phyloP scores from a whole-genome alignment of 2,888 invertebrate genomes.

The Campaea margaritaria region DNA sequence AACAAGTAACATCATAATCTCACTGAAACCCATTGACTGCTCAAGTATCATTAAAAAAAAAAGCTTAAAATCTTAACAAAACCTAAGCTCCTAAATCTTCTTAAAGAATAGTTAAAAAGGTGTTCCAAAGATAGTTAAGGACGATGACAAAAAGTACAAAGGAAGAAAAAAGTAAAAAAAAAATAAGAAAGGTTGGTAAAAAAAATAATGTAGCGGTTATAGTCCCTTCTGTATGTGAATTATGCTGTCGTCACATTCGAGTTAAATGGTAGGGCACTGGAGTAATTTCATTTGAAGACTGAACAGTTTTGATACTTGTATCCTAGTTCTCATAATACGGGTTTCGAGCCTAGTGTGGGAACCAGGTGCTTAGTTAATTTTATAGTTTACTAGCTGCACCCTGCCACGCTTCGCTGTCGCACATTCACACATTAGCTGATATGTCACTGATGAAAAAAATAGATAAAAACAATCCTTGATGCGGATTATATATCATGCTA shows the following conservation, averaged over 20 bases:
- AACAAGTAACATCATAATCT: slow-evolving; percentile 37
- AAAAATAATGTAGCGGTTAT: slow-evolving; percentile 71
- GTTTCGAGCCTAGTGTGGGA: too few relatives aligned
- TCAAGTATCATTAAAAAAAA: slow-evolving; percentile 58
- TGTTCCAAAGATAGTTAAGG: slow-evolving; percentile 30
- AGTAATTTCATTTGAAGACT: slow-evolving; percentile 43
- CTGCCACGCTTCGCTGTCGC: too few relatives aligned
- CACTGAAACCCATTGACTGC: slow-evolving; percentile 57
- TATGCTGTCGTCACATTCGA: slow-evolving; percentile 66
- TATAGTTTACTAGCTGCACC: too few relatives aligned
- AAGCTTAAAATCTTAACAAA: slow-evolving; percentile 48
- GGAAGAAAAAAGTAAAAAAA: slow-evolving; percentile 39
- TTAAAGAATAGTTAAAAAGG: slow-evolving; percentile 41
- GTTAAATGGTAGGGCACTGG: slow-evolving; percentile 57
- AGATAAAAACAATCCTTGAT: too few relatives aligned
- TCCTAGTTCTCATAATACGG: too few relatives aligned
- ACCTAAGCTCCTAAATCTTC: slow-evolving; percentile 59
- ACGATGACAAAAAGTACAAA: slow-evolving; percentile 50
- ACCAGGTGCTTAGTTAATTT: too few relatives aligned
- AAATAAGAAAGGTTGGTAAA: slow-evolving; percentile 36
- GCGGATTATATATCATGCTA: too few relatives aligned
- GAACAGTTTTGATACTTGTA: slow-evolving; percentile 40
- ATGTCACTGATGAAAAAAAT: too few relatives aligned
- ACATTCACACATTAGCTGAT: too few relatives aligned
- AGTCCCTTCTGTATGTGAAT: slow-evolving; percentile 63